These are phyloP conservation scores for Carpatolechia fugitivella DNA, from an alignment of 2,888 invertebrate species.

Conservation along the genomic window DNA sequence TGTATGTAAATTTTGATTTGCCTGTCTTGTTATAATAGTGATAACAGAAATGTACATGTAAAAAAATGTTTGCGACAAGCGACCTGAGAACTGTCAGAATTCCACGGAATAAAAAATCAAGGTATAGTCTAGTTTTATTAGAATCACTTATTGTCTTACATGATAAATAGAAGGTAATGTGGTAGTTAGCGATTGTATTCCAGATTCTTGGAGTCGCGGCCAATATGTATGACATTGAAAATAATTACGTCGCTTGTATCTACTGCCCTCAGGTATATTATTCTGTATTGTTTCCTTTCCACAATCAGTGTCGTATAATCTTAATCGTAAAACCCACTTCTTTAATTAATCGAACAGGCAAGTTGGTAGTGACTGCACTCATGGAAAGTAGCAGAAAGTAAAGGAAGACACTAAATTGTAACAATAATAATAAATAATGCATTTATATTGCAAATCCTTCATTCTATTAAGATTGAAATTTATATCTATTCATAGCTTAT, in stretches of 20 bases:
- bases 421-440: constrained; percentile 51
- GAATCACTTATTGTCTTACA: not conserved
- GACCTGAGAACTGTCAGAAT: too few species aligned
- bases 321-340: too few species aligned
- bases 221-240: constrained; percentile 64
- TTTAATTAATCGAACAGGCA: not conserved
- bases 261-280: not conserved
- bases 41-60: too few species aligned
- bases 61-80: too few species aligned
- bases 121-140: too few species aligned
- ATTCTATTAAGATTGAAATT: constrained; percentile 36
- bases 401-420: constrained; percentile 42
- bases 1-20: too few species aligned
- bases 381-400: constrained; percentile 27
- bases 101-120: too few species aligned
- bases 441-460: constrained; percentile 65
- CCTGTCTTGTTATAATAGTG: too few species aligned
- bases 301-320: too few species aligned
- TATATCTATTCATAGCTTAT: constrained; percentile 26
- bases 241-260: constrained; percentile 25
- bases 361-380: not conserved
- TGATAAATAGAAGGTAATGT: not conserved
- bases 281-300: too few species aligned
- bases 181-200: not conserved
- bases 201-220: constrained; percentile 30